phyloP scores from a whole-genome alignment of 2,888 invertebrate species.

The Stegophylla sp. region DNA sequence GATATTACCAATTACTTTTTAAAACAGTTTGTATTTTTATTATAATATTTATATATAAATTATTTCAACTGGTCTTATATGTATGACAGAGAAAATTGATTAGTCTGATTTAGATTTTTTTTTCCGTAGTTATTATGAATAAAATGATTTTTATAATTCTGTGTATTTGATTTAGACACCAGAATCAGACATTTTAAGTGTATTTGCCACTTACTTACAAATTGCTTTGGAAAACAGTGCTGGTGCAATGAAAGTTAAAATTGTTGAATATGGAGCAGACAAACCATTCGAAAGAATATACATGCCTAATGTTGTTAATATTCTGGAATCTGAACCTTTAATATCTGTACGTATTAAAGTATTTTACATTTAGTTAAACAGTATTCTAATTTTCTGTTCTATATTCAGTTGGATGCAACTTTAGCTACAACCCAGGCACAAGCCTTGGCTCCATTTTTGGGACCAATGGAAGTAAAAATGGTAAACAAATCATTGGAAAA shows the following conservation, averaged over 20 bases:
- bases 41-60: too few relatives aligned
- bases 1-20: too few relatives aligned
- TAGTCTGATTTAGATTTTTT: too few relatives aligned
- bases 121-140: too few relatives aligned
- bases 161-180: conserved; percentile 26
- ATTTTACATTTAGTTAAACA: neutral
- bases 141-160: too few relatives aligned
- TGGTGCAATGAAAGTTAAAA: conserved; percentile 74
- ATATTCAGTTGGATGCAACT: conserved; percentile 69
- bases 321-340: conserved; percentile 78
- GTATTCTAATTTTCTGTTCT: conserved; percentile 16
- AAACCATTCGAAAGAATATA: conserved; percentile 74
- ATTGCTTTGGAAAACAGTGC: conserved; percentile 79
- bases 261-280: conserved; percentile 74
- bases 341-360: conserved; percentile 66
- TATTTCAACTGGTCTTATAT: too few relatives aligned
- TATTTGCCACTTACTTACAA: conserved; percentile 75
- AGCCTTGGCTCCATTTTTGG: conserved; percentile 68
- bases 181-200: conserved; percentile 64
- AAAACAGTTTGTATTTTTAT: too few relatives aligned
- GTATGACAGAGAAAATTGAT: too few relatives aligned
- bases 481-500: conserved; percentile 71
- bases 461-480: conserved; percentile 73
- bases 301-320: conserved; percentile 70
- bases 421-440: conserved; percentile 69